A percentile compares a stretch with the other conserved stretches of the same genome.
These are phyloP conservation scores for Piscicola geometra DNA, from an alignment of 2,888 invertebrate species.

Conservation along the genomic window DNA sequence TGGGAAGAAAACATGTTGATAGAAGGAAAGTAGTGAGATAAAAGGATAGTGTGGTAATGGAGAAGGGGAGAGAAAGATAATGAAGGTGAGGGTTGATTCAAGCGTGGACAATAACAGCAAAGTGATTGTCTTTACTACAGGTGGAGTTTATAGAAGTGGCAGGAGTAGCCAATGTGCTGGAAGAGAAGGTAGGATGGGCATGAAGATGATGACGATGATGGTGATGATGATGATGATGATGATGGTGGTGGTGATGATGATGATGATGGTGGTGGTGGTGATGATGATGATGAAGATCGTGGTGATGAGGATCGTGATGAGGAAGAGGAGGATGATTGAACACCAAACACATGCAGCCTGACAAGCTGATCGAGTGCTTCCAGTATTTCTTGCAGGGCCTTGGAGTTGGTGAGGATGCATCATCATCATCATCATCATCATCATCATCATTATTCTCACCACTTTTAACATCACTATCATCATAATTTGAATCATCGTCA, in stretches of 20 bases:
- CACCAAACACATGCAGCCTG: conserved; percentile 66
- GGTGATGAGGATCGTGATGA: too few species aligned
- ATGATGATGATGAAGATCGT: too few species aligned
- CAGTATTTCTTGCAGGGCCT: conserved; percentile 83
- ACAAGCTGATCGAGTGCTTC: conserved; percentile 78
- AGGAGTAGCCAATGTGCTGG: conserved; percentile 76
- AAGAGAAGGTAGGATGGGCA: conserved; percentile 70
- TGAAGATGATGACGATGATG: not conserved
- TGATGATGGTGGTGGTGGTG: not conserved
- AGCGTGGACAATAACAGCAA: not conserved
- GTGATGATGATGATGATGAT: not conserved
- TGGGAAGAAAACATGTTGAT: too few species aligned
- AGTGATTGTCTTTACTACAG: not conserved
- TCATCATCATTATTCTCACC: too few species aligned
- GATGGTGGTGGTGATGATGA: not conserved
- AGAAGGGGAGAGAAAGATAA: too few species aligned
- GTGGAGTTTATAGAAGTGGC: conserved; percentile 75
- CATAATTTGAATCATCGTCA: not conserved
- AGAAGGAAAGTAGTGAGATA: too few species aligned
- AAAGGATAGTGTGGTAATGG: too few species aligned
- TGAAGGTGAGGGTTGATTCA: too few species aligned
- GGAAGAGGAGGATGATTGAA: too few species aligned
- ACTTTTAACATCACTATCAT: conserved; percentile 39
- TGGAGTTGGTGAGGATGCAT: too few species aligned
- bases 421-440: too few species aligned